Base-by-base conservation (phyloP, 2,888 invertebrate genomes). In the Neocrepidodera transversa region DNA sequence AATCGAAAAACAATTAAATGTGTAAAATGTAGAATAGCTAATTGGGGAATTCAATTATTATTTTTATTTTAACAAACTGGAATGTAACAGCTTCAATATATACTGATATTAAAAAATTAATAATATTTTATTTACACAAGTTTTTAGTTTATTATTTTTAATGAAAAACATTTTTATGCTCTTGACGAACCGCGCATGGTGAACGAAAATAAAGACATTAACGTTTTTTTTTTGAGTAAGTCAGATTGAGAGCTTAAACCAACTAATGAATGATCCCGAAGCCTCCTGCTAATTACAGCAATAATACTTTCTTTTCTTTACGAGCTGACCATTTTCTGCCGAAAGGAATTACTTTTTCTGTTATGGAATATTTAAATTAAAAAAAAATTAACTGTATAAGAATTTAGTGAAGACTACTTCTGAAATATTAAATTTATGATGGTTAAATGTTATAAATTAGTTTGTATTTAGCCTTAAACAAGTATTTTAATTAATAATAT, bases 121-220 rank as follows among this genome's bases (percentile, higher is more conserved):
- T n/a, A n/a, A n/a, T n/a, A n/a, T n/a, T n/a, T n/a, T n/a, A n/a
- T n/a, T n/a, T n/a, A n/a, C n/a, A n/a, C n/a, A n/a, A n/a, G n/a
- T n/a, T n/a, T n/a, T n/a, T n/a, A n/a, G n/a, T n/a, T 5, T 23
- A 30, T 30, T n/a, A 30, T n/a, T 4, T 30, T 7, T 30, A 30
- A 30, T 30, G 6, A 30, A 2, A 30, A 7, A 10, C 30, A 30
- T 4, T 10, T 7, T n/a, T 17, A 11, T 35, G 13, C 43, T 45
- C 35, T 26, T 8, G 17, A 58, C 51, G 56, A 48, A 42, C 30
- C 62, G 59, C 35, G 11, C 40, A 59, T 62, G 62, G 16, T 5
- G 3, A 18, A 10, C 48, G 48, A 47, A 60, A 51, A 63, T 63
- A 42, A 63, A 63, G 63, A 63, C 60, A 58, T 63, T 60, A 63